These are phyloP conservation scores for Clarias pachynema DNA, from an alignment of 2,797 vertebrate genomes.

Conservation along the genomic window DNA sequence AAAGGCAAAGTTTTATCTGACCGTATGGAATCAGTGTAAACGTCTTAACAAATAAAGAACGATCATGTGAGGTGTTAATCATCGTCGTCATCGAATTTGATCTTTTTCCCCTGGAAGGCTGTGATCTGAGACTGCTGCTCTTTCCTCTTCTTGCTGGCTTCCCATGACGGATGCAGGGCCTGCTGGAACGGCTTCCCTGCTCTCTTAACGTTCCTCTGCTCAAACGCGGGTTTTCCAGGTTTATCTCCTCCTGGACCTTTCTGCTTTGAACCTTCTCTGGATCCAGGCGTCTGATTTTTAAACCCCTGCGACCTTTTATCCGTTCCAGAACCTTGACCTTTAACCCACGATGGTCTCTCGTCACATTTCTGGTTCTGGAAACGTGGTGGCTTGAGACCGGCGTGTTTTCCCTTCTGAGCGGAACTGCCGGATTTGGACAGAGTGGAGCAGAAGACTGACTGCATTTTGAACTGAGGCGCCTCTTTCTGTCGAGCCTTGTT, in stretches of 20 bases:
- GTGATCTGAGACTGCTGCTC: conserved; percentile 88
- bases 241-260: conserved; percentile 57
- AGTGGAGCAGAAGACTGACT: conserved; percentile 84
- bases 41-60: background rate
- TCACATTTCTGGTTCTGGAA: conserved; percentile 60
- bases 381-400: conserved; percentile 41
- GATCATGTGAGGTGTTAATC: conserved; percentile 56
- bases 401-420: conserved; percentile 37
- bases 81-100: conserved; percentile 85
- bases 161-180: conserved; percentile 94
- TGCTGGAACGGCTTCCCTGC: conserved; percentile 63
- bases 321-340: conserved; percentile 25
- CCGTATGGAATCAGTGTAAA: background rate
- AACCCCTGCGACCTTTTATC: conserved; percentile 35
- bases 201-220: conserved; percentile 61
- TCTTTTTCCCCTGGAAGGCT: conserved; percentile 94
- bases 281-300: conserved; percentile 24
- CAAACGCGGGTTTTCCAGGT: conserved; percentile 66
- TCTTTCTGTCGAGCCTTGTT: conserved; percentile 35
- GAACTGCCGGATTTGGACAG: conserved; percentile 69
- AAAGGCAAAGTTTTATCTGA: background rate
- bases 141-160: conserved; percentile 90
- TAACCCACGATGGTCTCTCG: conserved; percentile 35
- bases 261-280: conserved; percentile 23
- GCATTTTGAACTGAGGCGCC: conserved; percentile 63